Evolutionary conservation across 2,888 invertebrate species (phyloP), one percentile per base, ranked within the genome.

Genomic region (Lysandra bellargus): DNA sequence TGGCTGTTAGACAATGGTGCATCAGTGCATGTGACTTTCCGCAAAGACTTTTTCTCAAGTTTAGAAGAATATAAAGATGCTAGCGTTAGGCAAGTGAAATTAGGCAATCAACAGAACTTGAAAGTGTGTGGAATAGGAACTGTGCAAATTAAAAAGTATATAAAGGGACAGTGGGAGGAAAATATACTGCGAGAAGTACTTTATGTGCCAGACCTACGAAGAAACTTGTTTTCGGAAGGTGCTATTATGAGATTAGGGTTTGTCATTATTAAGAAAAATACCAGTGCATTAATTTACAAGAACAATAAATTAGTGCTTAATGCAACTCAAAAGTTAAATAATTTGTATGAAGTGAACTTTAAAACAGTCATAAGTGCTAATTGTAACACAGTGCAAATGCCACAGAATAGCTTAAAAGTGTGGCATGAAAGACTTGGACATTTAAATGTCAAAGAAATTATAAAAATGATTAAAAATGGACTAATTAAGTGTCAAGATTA

Each of bases 1-100:
- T 81, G 80, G 80, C 80, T 82, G 7, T 57, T 80, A 30, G 85
- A 85, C 61, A 85, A 86, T 79, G 85, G 85, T 79, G 84, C 83
- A 0, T 85, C 84, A 1, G 81, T 79, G 1, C 84, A 85, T 72
- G 85, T 86, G 81, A 82, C 83, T 0, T 83, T 49, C 75, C 82
- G 79, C 72, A 81, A 80, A 14, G 83, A 85, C 1, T 81, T 79
- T n/a, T 84, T 85, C 76, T 2, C 4, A 7, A 80, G 84, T 69
- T 30, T 60, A 17, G 80, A 83, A 40, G 40, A 40, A 40, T 40
- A 40, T 40, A 40, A 40, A 40, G 40, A 40, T 83, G 80, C 49
- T 40, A 79, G 49, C n/a, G 76, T 83, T n/a, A 83, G 80, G 75
- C 72, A 80, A 69, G 53, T 85, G 49, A 83, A 61, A 78, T 81